Base-by-base conservation (phyloP, 1,140 invertebrate genomes). In the Tetragonula clypearis region DNA sequence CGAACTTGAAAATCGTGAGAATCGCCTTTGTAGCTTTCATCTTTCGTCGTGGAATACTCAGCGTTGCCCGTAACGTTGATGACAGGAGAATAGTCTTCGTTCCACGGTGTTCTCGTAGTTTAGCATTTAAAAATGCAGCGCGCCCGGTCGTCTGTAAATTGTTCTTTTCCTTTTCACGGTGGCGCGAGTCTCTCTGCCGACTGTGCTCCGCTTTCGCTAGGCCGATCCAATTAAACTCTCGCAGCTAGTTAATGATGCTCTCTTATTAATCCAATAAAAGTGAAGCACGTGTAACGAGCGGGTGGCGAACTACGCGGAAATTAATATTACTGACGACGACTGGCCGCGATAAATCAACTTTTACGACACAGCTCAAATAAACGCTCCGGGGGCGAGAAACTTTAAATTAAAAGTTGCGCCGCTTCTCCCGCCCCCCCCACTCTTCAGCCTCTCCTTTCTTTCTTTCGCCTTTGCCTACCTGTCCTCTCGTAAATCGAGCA, bases 301-400 rank as follows among this genome's bases (percentile, higher is more conserved):
- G 71, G 80, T 49, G 62, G 82, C 79, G 49, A 87, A 82, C 83
- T 86, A 26, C 60, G 62, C 58, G 74, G 76, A 49, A 90, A 88
- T 90, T 90, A 90, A 90, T 90, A 90, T 90, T 88, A 77, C 84
- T 65, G 82, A 79, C 82, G 82, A 79, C 82, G 83, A 82, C 84
- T 82, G 81, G 72, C 74, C 81, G 60, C 88, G 75, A 88, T 90
- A 88, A 90, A 90, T 90, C 89, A 90, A 88, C 86, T 90, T 90
- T 90, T 90, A 90, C 84, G 88, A 88, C 81, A 73, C 71, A 90
- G 84, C 71, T 88, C 81, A 82, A 88, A 88, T 90, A 90, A 90
- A 88, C 75, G 86, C 35, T 88, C 65, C 65, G 19, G 23, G 19
- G 23, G 23, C 56, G 81, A 30, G 53, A 86, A 35, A 88, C 71